Evolutionary conservation across 23 tunicate genomes (phyloP).

Genomic region (Styela plicata): DNA sequence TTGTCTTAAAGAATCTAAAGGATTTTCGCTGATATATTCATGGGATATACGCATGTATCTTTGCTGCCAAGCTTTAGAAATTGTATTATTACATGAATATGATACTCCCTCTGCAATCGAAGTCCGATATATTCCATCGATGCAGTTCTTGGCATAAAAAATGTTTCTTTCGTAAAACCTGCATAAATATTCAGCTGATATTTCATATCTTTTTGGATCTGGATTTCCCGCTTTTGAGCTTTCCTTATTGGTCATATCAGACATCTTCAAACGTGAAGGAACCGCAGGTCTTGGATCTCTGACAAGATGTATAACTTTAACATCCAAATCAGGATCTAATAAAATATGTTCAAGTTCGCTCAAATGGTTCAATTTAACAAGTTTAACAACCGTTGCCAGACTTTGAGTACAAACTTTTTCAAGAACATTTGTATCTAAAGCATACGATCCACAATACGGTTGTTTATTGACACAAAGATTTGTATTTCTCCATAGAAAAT

Average conservation of each 20-base stretch:
- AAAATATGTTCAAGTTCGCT: constrained; percentile 34
- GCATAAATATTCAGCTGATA: constrained; percentile 19
- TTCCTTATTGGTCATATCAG: too few species aligned
- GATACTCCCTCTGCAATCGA: background rate
- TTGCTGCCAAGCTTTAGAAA: constrained; percentile 15
- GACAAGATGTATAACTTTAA: constrained; percentile 55
- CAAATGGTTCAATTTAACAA: constrained; percentile 36
- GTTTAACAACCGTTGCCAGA: constrained; percentile 34
- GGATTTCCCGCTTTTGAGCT: background rate
- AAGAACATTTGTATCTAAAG: constrained; percentile 8
- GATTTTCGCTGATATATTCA: constrained; percentile 37
- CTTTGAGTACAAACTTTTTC: constrained; percentile 30
- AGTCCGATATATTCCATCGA: background rate
- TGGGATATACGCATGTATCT: constrained; percentile 25
- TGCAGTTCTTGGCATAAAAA: background rate
- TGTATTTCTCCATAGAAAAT: constrained; percentile 26
- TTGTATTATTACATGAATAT: background rate
- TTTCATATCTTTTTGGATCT: background rate
- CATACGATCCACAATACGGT: constrained; percentile 25
- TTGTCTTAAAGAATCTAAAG: constrained; percentile 13
- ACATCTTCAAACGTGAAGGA: constrained; percentile 33
- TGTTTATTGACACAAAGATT: background rate
- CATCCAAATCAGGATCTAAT: background rate
- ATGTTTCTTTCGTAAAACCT: background rate
- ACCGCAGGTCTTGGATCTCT: constrained; percentile 65